Conservation (phyloP, 1,140 invertebrate genomes). For the Ceratina australensis region DNA sequence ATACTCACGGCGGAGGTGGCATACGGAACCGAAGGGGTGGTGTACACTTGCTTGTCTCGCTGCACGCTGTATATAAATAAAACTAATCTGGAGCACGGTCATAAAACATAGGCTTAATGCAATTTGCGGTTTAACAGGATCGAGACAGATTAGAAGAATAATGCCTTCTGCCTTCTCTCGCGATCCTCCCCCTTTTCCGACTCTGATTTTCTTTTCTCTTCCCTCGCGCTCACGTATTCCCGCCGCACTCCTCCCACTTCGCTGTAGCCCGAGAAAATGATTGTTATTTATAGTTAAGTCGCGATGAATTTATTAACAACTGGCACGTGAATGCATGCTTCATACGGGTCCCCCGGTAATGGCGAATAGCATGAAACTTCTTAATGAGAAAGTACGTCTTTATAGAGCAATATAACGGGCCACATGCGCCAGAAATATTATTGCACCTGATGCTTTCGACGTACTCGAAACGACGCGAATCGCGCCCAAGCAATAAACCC, state of each 20-base stretch:
- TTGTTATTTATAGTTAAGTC: constrained; percentile 43
- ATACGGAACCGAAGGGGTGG: constrained; percentile 24
- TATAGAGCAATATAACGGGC: constrained; percentile 56
- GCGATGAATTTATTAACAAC: constrained; percentile 59
- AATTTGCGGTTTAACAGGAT: constrained; percentile 40
- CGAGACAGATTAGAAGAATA: constrained; percentile 52
- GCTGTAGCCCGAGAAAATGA: constrained; percentile 26
- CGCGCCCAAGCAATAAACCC: constrained; percentile 43
- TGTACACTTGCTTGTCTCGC: constrained; percentile 19
- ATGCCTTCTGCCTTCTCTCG: constrained; percentile 2
- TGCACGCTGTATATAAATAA: constrained; percentile 33
- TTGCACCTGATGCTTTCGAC: constrained; percentile 54
- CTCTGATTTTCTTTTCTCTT: not conserved
- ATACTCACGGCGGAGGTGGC: constrained; percentile 8
- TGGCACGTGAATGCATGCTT: constrained; percentile 45
- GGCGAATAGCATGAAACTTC: constrained; percentile 60
- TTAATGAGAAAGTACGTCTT: constrained; percentile 65
- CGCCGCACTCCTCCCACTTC: not conserved
- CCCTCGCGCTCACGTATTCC: not conserved
- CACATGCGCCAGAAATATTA: constrained; percentile 61
- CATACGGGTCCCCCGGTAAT: constrained; percentile 40
- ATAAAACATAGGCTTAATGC: constrained; percentile 48
- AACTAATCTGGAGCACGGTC: constrained; percentile 43
- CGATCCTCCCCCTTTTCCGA: not conserved
- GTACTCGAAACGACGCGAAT: constrained; percentile 34